phyloP scores from a whole-genome alignment of 2,797 vertebrate genomes.

The Macropodus opercularis region DNA sequence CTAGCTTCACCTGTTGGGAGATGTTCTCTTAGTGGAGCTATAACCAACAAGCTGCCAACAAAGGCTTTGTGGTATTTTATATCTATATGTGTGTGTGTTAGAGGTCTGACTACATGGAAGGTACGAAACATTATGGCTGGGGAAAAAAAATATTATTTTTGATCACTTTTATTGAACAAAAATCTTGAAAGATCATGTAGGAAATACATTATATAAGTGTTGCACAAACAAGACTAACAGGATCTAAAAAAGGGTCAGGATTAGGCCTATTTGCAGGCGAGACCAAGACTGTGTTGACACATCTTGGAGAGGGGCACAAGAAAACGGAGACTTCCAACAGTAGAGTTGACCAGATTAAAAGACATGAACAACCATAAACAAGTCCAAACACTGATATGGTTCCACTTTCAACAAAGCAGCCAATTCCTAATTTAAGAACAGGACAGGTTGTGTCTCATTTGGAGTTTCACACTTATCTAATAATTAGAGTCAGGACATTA shows the following conservation, averaged over 20 bases:
- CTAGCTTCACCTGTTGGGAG: no score
- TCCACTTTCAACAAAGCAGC: constrained; percentile 13
- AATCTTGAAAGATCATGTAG: constrained; percentile 74
- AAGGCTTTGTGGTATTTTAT: no score
- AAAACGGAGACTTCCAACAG: constrained; percentile 2
- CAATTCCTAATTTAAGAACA: background rate
- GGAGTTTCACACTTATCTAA: background rate
- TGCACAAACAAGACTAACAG: constrained; percentile 67
- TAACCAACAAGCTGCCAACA: no score
- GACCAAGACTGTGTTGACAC: constrained; percentile 33
- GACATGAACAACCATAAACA: constrained; percentile 14
- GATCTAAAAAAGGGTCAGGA: constrained; percentile 59
- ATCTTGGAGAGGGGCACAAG: background rate
- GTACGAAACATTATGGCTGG: no score
- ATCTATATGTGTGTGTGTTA: no score
- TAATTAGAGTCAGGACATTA: no score
- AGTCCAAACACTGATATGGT: constrained; percentile 14
- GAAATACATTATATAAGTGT: constrained; percentile 76
- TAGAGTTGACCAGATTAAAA: constrained; percentile 19
- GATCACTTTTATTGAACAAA: constrained; percentile 75
- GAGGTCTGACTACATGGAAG: no score
- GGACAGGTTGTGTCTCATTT: no score
- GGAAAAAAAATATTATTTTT: constrained; percentile 43
- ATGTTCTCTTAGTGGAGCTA: no score
- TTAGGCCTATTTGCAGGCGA: constrained; percentile 14